A percentile compares a stretch with the other conserved stretches of the same genome.
phyloP scores from a whole-genome alignment of 2,888 invertebrate species.

The Eilema caniola region DNA sequence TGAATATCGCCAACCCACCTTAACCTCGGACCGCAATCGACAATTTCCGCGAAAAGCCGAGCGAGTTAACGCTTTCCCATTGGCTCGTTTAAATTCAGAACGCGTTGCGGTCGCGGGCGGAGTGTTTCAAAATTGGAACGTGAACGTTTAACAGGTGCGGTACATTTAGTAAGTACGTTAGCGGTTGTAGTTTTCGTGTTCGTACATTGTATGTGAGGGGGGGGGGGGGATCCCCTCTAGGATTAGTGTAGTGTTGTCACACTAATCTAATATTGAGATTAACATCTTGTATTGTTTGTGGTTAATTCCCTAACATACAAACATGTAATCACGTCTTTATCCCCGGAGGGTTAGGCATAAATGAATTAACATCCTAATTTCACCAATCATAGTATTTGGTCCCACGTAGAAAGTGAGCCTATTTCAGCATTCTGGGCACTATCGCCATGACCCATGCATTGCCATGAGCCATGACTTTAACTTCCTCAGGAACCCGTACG shows the following conservation, averaged over 20 bases:
- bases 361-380: no score
- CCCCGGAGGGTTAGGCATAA: no score
- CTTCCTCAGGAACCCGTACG: no score
- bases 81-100: slow-evolving; percentile 76
- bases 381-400: no score
- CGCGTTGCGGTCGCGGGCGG: slow-evolving; percentile 75
- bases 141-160: slow-evolving; percentile 57
- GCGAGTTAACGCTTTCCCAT: slow-evolving; percentile 66
- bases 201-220: slow-evolving; percentile 26
- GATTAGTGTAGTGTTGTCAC: slow-evolving; percentile 20
- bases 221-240: neutral
- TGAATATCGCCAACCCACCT: slow-evolving; percentile 9
- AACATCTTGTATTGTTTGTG: neutral
- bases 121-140: slow-evolving; percentile 66
- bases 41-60: slow-evolving; percentile 52
- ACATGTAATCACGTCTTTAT: no score
- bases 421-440: no score
- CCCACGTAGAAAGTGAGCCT: no score
- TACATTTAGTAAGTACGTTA: slow-evolving; percentile 51
- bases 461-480: no score
- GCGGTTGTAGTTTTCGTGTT: slow-evolving; percentile 46
- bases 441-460: no score
- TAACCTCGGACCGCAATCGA: slow-evolving; percentile 33
- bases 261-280: slow-evolving; percentile 4
- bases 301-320: no score